Base-by-base conservation (phyloP, 2,888 invertebrate species). In the Lasioglossum vierecki region DNA sequence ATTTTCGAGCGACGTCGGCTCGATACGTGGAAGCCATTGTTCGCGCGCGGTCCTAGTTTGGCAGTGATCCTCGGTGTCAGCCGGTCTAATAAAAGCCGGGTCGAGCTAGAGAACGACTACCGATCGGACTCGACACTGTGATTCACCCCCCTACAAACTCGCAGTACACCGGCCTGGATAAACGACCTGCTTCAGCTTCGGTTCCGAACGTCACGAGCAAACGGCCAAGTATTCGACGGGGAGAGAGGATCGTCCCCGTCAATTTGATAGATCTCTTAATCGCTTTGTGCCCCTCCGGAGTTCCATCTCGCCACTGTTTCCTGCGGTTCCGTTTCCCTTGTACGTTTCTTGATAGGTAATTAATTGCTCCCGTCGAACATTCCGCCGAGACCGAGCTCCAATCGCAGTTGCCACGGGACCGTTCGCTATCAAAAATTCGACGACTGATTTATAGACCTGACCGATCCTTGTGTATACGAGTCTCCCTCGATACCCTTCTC, bases 21-120 rank as follows among this genome's bases (percentile, higher is more conserved):
- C 86, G 89, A 88, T 89, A 87, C 88, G 89, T 88, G 90, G 90
- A 91, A 90, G 91, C 93, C 91, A 93, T 93, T 92, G 93, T 93
- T 92, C 90, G 87, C 26, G 60, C 83, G 88, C 93, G 92, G 90
- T 91, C 92, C 93, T 91, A 93, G 91, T 93, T 93, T 93, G 92
- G 93, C 92, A 91, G 88, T 91, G 92, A 93, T 92, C 91, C 91
- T 91, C 91, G 91, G 88, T 91, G 91, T 92, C 88, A 91, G 89
- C 84, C 87, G 87, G 82, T 89, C 92, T 92, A 92, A 92, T 92
- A 92, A 92, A 92, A 92, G 92, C 91, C 88, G 76, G 88, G 88
- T 89, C 91, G 88, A 71, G 91, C 89, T 83, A 78, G 85, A 87
- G 84, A 89, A 88, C 88, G 83, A 72, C 82, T 87, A 86, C 88